These are phyloP conservation scores for Larimichthys crocea DNA, from an alignment of 2,113 vertebrate genomes.

Conservation along the genomic window DNA sequence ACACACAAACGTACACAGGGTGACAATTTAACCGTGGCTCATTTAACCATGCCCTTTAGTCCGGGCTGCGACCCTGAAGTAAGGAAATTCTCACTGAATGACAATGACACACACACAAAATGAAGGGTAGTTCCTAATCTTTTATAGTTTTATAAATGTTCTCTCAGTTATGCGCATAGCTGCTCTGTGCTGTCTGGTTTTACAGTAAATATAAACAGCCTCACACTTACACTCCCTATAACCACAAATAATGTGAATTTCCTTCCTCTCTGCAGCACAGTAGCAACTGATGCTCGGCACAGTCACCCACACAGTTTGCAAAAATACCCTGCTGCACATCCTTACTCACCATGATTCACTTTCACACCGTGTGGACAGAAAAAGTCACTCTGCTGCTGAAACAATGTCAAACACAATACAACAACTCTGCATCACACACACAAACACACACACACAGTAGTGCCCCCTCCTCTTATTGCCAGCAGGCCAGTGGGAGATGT, in stretches of 20 bases:
- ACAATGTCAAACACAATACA: constrained; percentile 76
- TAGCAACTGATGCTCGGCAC: constrained; percentile 53
- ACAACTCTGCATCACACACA: constrained; percentile 55
- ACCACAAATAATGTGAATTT: constrained; percentile 59
- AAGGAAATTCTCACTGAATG: constrained; percentile 33
- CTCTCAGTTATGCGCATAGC: background rate
- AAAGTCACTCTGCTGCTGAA: constrained; percentile 66
- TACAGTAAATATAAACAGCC: constrained; percentile 33
- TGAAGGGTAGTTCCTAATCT: background rate
- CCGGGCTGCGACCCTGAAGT: constrained; percentile 48
- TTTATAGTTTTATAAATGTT: constrained; percentile 7
- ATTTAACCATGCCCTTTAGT: constrained; percentile 62
- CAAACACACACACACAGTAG: constrained; percentile 34
- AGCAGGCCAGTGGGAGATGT: constrained; percentile 81
- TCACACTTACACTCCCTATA: background rate
- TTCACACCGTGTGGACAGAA: constrained; percentile 66
- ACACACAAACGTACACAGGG: constrained; percentile 13
- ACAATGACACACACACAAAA: constrained; percentile 8
- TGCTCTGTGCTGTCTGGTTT: background rate
- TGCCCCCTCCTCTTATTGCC: constrained; percentile 63
- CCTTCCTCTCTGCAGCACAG: constrained; percentile 48
- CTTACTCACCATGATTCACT: constrained; percentile 69
- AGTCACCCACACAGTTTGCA: constrained; percentile 75
- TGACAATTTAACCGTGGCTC: constrained; percentile 62
- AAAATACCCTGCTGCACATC: constrained; percentile 73